Evolutionary conservation across 2,113 vertebrate species (phyloP), one percentile per base, ranked within the genome.

Genomic region (Rhipidura dahli): DNA sequence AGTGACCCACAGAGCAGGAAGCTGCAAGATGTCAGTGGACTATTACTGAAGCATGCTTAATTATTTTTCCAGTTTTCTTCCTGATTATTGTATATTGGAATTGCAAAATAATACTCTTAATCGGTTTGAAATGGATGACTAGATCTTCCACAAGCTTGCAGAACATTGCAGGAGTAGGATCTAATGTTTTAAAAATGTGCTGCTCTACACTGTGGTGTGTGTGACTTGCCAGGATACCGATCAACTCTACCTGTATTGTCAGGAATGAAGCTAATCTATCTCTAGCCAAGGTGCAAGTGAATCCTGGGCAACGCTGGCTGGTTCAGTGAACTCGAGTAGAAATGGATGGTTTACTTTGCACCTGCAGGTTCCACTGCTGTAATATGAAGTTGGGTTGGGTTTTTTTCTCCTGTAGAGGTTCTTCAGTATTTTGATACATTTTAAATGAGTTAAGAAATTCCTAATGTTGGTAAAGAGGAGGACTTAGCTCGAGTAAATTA

Each of bases 41-140:
- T 83, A 23, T 70, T 83, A 83, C 42, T 94, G 82, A 88, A 79
- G 60, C 90, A 73, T 47, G 30, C 30, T 78, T 92, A 83, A 92
- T 94, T 93, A 70, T 94, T 95, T 94, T 94, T 81, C 78, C 56
- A 77, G 24, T 86, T 96, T 90, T 92, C 45, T 90, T 72, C 75
- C 63, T 83, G 37, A 87, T 86, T 91, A 64, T 92, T 88, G 4
- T 73, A 11, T 95, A 63, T 70, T 92, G 75, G 44, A 94, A 95
- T 96, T 94, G 81, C 60, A 88, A 96, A 96, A 73, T 56, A 77
- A 88, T 59, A 65, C 24, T 11, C 20, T 54, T 83, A 70, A 70
- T 90, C 66, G 70, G 26, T 88, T 93, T 83, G 70, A 72, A 92
- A 59, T 83, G 85, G 63, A 68, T 80, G 47, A 42, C 49, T 87